Evolutionary conservation across 1,140 invertebrate species (phyloP).

Genomic region (Zeugodacus cucurbitae): DNA sequence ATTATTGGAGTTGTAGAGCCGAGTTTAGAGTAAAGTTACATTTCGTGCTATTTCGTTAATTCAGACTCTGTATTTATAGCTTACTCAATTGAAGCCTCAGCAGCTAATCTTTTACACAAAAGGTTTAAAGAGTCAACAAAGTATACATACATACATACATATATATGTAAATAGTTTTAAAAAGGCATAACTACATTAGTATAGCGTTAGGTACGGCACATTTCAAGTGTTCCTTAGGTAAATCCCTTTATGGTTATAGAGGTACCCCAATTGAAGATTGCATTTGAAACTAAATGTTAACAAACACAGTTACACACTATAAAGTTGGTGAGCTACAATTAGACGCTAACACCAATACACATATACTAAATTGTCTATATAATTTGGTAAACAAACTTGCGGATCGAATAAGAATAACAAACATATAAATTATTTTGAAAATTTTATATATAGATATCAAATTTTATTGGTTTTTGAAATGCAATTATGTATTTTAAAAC

Average conservation of each 20-base stretch:
- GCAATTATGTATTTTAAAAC: slow-evolving; percentile 3
- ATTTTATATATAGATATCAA: slow-evolving; percentile 21
- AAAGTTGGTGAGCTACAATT: neutral
- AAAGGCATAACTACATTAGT: neutral
- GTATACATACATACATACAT: neutral
- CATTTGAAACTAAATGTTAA: neutral
- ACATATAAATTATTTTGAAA: neutral
- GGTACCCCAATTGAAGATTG: slow-evolving; percentile 7
- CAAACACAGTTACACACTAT: neutral
- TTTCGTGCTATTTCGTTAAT: too few relatives aligned
- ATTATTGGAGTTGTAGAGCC: too few relatives aligned
- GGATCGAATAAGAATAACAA: neutral
- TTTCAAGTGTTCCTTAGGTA: slow-evolving; percentile 33
- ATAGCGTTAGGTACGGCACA: neutral
- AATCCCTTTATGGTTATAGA: neutral
- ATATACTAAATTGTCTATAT: neutral
- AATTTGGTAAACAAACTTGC: neutral
- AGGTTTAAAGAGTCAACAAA: too few relatives aligned
- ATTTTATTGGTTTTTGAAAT: slow-evolving; percentile 20
- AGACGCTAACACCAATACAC: neutral
- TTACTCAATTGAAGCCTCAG: too few relatives aligned
- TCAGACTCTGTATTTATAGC: too few relatives aligned
- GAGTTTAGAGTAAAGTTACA: too few relatives aligned
- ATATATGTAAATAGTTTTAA: neutral
- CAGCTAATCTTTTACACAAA: too few relatives aligned